Base-by-base conservation (phyloP, 2,888 invertebrate genomes). In the Dascillus cervinus region DNA sequence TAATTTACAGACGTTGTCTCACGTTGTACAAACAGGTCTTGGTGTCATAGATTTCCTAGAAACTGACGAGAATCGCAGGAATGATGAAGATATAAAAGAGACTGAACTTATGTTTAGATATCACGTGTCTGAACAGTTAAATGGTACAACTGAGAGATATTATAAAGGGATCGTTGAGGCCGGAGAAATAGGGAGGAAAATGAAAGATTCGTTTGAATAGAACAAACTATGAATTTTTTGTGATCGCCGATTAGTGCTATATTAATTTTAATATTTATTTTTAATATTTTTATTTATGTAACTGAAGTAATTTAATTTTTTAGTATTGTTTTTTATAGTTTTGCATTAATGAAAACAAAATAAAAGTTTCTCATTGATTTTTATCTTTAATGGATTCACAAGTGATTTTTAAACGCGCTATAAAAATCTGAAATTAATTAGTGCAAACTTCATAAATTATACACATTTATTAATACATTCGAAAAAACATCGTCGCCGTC, bases 91-190 rank as follows among this genome's bases (percentile, higher is more conserved):
- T 25, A 65, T 73, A 39, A 71, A 74, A 52, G 76, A 76, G 60
- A 59, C 74, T 3, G 70, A 75, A 51, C 36, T 76, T 22, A 71
- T 72, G 13, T 69, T 70, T 20, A 69, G 72, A 46, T 77, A 73
- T 44, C 71, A 75, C 38, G 72, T 77, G 2, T 71, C 70, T 32
- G 70, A 72, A 38, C 69, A 69, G 8, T 65, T 69, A 39, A 64
- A 70, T 3, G 67, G 67, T 5, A 70, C 72, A 1, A 53, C 67
- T 36, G 75, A 75, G 54, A 65, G 70, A 46, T 77, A 77, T 50
- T 67, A 69, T 50, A 75, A 73, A 56, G 76, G 76, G 5, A 71
- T 75, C 31, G 76, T 77, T 2, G 75, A 75, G 34, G 69, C 64
- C 39, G 73, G 69, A 13, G 47, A 51, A 23, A 37, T 48, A 15